Conservation (phyloP, 2,888 invertebrate genomes). For the Drosophila infuscata region DNA sequence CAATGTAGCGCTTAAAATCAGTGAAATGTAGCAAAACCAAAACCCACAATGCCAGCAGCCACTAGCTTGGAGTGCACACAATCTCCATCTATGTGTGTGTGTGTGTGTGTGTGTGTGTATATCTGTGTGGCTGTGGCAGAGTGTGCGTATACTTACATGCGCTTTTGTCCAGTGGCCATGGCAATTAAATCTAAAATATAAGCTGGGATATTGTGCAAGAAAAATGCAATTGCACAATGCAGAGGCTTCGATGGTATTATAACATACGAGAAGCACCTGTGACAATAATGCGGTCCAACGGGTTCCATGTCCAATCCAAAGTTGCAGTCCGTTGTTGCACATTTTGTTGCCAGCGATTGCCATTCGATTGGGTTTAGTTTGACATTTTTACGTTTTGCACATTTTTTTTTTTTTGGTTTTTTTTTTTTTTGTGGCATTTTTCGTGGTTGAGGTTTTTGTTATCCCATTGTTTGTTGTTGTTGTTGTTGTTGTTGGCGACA, state of each 20-base stretch:
- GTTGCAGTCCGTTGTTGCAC: constrained; percentile 26
- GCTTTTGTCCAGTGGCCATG: constrained; percentile 84
- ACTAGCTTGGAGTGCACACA: constrained; percentile 51
- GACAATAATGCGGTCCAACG: constrained; percentile 79
- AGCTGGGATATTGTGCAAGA: constrained; percentile 85
- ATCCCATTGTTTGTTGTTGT: constrained; percentile 26
- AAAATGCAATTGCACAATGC: constrained; percentile 84
- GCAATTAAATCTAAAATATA: constrained; percentile 85
- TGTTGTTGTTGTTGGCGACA: constrained; percentile 21
- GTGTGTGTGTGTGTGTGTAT: constrained; percentile 1
- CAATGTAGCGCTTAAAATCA: constrained; percentile 73
- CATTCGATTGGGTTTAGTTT: constrained; percentile 75
- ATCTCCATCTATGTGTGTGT: constrained; percentile 23
- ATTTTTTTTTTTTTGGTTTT: constrained; percentile 22
- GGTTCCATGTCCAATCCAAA: constrained; percentile 40
- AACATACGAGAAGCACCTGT: constrained; percentile 85
- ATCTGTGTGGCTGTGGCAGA: not conserved
- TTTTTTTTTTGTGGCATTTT: constrained; percentile 3
- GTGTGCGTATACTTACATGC: constrained; percentile 82
- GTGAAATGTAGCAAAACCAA: constrained; percentile 59
- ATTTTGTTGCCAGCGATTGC: constrained; percentile 43
- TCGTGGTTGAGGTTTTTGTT: constrained; percentile 43
- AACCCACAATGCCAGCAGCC: constrained; percentile 52
- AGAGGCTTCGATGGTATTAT: constrained; percentile 85
- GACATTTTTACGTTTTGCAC: constrained; percentile 47